These are phyloP conservation scores for Theonella swinhoei DNA, from an alignment of 37 sponge, comb jelly and placozoan species.

Conservation along the genomic window DNA sequence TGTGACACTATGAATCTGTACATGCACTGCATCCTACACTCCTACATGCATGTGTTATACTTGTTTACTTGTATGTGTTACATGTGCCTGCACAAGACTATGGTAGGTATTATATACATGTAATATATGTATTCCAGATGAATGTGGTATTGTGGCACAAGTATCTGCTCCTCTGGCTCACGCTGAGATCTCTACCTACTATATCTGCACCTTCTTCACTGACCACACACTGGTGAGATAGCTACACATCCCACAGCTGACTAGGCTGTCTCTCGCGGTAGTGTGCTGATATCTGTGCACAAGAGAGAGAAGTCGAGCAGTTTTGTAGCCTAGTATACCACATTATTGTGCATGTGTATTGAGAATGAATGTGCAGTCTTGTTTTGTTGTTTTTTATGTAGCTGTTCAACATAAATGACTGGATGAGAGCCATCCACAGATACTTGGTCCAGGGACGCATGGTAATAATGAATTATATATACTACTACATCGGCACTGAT, in stretches of 20 bases:
- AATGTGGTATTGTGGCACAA: slow-evolving; percentile 76
- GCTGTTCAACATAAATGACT: slow-evolving; percentile 8
- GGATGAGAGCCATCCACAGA: slow-evolving; percentile 9
- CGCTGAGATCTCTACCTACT: slow-evolving; percentile 66
- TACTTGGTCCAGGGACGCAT: background rate
- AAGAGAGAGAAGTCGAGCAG: too few species aligned
- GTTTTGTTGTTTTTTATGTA: background rate
- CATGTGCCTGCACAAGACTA: too few species aligned
- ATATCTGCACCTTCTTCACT: slow-evolving; percentile 63
- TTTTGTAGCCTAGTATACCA: too few species aligned
- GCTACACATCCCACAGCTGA: background rate
- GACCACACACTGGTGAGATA: slow-evolving; percentile 66
- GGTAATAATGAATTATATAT: slow-evolving; percentile 5
- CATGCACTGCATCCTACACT: too few species aligned
- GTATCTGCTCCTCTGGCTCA: slow-evolving; percentile 64
- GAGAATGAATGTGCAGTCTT: too few species aligned
- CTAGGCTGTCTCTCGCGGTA: background rate
- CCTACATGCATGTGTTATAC: too few species aligned
- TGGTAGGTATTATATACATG: too few species aligned
- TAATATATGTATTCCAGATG: too few species aligned
- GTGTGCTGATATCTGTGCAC: background rate
- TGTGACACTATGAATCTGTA: too few species aligned
- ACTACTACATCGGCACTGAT: too few species aligned
- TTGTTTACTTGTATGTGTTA: too few species aligned
- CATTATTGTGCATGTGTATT: too few species aligned